Percentiles rank a stretch among this genome's conserved stretches.
These are phyloP conservation scores for Drosophila eugracilis DNA, from an alignment of 1,140 invertebrate species.

Conservation along the genomic window DNA sequence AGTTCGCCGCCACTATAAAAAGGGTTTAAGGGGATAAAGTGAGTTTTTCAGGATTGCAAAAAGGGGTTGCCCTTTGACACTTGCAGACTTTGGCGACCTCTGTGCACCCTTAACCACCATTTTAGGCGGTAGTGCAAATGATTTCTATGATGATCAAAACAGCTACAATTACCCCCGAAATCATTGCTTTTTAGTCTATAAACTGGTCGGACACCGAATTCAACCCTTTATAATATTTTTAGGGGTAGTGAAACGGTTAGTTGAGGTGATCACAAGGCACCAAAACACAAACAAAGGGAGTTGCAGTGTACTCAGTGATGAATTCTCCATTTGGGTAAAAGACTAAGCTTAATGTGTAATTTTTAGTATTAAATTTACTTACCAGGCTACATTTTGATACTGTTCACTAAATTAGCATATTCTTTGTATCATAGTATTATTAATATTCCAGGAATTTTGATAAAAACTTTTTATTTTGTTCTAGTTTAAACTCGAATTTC, in stretches of 20 bases:
- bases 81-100: slow-evolving; percentile 12
- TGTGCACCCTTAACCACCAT: slow-evolving; percentile 51
- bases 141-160: slow-evolving; percentile 56
- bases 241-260: slow-evolving; percentile 29
- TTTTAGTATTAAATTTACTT: no score
- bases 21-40: background rate
- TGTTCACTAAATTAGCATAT: no score
- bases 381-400: no score
- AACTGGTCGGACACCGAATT: slow-evolving; percentile 6
- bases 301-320: no score
- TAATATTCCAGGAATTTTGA: no score
- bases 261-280: background rate
- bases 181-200: slow-evolving; percentile 19
- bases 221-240: slow-evolving; percentile 45
- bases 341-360: no score
- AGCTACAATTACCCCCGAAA: slow-evolving; percentile 67
- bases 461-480: no score
- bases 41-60: background rate
- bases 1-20: background rate
- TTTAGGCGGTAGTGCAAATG: slow-evolving; percentile 41
- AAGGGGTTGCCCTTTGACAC: slow-evolving; percentile 61
- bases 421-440: no score
- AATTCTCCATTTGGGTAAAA: no score
- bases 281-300: background rate
- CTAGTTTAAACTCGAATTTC: no score